These are phyloP conservation scores for Clarias gariepinus DNA, from an alignment of 2,113 vertebrate species.

Conservation along the genomic window DNA sequence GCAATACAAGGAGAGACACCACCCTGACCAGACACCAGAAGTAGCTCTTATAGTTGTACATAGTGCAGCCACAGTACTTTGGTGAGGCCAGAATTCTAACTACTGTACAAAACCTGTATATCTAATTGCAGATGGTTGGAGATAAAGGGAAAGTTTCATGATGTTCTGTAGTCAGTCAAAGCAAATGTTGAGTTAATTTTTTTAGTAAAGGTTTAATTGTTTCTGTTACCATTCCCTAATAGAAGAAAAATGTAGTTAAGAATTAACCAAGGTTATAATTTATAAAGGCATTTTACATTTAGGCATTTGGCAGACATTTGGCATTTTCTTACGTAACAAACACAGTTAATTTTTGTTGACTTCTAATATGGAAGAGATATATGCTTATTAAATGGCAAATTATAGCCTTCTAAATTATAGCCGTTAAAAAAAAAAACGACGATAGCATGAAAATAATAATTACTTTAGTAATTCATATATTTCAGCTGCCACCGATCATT, in stretches of 20 bases:
- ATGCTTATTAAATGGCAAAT: background rate
- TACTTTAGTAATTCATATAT: no score
- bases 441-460: no score
- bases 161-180: background rate
- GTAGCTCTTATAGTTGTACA: background rate
- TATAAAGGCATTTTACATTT: no score
- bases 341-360: background rate
- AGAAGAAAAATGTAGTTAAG: background rate
- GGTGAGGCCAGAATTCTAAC: background rate
- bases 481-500: no score
- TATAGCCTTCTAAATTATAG: background rate
- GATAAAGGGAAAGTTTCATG: background rate
- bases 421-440: no score
- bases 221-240: background rate
- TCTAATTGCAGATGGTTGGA: background rate
- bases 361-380: background rate
- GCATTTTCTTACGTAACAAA: background rate
- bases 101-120: background rate
- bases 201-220: background rate
- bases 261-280: background rate
- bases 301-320: no score
- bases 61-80: background rate
- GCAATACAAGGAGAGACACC: background rate
- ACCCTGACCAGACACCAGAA: background rate
- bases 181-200: background rate